Evolutionary conservation across 2,113 vertebrate species (phyloP).

Genomic region (Desmodus rotundus): DNA sequence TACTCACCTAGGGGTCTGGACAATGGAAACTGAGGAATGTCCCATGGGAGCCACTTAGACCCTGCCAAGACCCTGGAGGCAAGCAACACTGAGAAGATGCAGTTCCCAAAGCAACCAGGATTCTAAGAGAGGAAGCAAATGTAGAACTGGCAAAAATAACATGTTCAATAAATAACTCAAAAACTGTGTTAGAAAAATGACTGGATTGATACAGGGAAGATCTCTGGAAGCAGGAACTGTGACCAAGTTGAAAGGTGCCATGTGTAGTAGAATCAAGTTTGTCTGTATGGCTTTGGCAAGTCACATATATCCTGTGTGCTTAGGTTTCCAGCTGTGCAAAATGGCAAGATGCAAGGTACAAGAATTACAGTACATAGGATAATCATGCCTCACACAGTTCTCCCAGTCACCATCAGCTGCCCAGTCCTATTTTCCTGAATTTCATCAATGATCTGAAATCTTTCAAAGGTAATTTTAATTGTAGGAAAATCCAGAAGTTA

Average conservation of each 20-base stretch:
- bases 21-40: background rate
- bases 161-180: background rate
- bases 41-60: fast-evolving
- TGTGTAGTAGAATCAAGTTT: background rate
- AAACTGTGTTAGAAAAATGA: background rate
- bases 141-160: background rate
- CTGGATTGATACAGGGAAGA: background rate
- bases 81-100: too few species aligned
- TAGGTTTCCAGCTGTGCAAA: background rate
- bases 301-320: background rate
- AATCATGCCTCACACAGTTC: too few species aligned
- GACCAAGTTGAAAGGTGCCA: background rate
- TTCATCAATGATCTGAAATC: too few species aligned
- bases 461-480: too few species aligned
- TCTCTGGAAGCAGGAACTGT: background rate
- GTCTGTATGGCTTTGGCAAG: background rate
- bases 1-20: background rate
- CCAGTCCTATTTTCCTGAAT: too few species aligned
- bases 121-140: background rate
- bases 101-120: background rate
- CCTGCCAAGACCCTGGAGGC: background rate
- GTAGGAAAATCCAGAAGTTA: too few species aligned
- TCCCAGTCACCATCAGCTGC: too few species aligned
- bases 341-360: background rate
- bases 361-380: too few species aligned